Base-by-base conservation (phyloP, 37 sponge, comb jelly and placozoan genomes). In the Ephydatia muelleri region DNA sequence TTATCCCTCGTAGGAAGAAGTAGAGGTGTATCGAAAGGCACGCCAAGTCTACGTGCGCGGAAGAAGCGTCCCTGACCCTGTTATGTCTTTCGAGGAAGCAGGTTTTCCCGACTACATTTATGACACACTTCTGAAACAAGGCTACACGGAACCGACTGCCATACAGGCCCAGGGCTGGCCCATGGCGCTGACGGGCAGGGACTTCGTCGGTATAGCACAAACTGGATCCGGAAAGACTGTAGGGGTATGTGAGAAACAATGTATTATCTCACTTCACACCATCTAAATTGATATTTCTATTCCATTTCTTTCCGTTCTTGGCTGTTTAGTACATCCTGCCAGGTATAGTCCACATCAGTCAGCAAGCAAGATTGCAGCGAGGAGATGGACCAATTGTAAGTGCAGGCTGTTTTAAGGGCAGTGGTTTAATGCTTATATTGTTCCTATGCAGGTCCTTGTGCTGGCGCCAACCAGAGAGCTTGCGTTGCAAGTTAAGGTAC, bases 111-210 rank as follows among this genome's bases (percentile, higher is more conserved):
- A 82, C 0, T 68, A 90, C 78, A 87, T 98, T 36, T 76, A 89
- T 68, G 84, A 77, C 22, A 70, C 49, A 3, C 67, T 98, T 47
- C 76, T 65, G 68, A 88, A 76, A 25, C 89, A 90, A 57, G 92
- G 94, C 2, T 96, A 96, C 78, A 75, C 34, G 1, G 90, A 88
- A 38, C 99, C 99, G 2, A 98, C 99, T 43, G 86, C 97, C 13
- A 98, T 98, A 66, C 99, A 98, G 79, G 93, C 95, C 26, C 91
- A 98, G 89, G 91, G 93, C 73, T 98, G 99, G 99, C 97, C 99
- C 13, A 82, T 98, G 78, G 99, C 97, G 11, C 85, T 98, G 71
- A 81, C 91, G 73, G 99, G 99, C 1, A 70, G 91, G 49, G 97
- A 98, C 83, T 76, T 98, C 77, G 95, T 98, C 0, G 99, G 97